Percentiles rank a stretch among this genome's conserved stretches.
Conservation (phyloP, 1,140 invertebrate species). For the Drosophila auraria region DNA sequence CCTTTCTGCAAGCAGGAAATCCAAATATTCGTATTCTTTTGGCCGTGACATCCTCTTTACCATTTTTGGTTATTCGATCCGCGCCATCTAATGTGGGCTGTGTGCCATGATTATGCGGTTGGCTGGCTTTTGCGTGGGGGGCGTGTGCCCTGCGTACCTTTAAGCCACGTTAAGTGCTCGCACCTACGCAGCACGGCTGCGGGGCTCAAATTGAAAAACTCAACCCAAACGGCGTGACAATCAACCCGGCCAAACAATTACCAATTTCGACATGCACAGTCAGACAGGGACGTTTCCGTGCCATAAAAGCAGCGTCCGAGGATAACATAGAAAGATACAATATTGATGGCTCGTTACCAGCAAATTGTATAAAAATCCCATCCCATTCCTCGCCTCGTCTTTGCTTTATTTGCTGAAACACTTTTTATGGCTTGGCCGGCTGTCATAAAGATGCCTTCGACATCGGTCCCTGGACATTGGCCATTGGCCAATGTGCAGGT, state of each 20-base stretch:
- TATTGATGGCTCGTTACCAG: constrained; percentile 60
- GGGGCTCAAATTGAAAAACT: constrained; percentile 62
- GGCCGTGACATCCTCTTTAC: neutral
- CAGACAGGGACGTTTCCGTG: constrained; percentile 58
- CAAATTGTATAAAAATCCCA: constrained; percentile 65
- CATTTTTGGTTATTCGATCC: constrained; percentile 24
- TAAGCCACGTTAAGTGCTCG: constrained; percentile 58
- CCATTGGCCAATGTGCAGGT: constrained; percentile 3
- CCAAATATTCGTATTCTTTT: neutral
- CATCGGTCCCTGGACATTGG: constrained; percentile 35
- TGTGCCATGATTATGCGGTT: constrained; percentile 52
- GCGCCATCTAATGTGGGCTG: constrained; percentile 44
- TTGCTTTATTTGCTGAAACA: constrained; percentile 61
- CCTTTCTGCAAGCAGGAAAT: too few species aligned
- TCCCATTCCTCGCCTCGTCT: constrained; percentile 6
- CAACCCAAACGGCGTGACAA: constrained; percentile 46
- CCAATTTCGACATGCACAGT: constrained; percentile 57
- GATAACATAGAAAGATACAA: constrained; percentile 56
- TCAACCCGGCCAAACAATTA: constrained; percentile 56
- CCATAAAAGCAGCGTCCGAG: constrained; percentile 53
- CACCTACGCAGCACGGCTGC: constrained; percentile 47
- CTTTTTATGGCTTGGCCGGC: constrained; percentile 45
- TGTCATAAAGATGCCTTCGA: constrained; percentile 52
- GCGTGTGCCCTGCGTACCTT: constrained; percentile 5
- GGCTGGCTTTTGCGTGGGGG: constrained; percentile 32